These are phyloP conservation scores for Palythoa grandiflora DNA, from an alignment of 92 coral and sea anemone species.

Conservation along the genomic window DNA sequence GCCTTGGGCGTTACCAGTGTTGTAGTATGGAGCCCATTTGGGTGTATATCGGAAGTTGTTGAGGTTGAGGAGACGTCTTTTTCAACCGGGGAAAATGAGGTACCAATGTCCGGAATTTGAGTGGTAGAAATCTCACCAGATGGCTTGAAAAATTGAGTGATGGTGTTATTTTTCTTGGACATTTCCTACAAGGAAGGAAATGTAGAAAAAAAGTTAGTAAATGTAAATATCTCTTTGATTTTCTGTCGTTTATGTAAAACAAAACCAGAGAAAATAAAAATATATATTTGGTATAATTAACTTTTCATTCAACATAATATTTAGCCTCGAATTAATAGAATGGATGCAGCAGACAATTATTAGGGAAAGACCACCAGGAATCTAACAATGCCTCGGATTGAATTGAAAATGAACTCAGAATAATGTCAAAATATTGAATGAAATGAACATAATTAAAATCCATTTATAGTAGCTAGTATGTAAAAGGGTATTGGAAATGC, in stretches of 20 bases:
- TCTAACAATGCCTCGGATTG: conserved; percentile 13
- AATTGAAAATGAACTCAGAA: conserved; percentile 26
- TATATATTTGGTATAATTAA: conserved; percentile 31
- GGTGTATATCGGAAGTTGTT: conserved; percentile 35
- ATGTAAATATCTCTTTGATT: conserved; percentile 31
- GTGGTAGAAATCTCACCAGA: conserved; percentile 36
- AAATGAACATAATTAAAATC: conserved; percentile 11
- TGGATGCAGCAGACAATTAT: conserved; percentile 25
- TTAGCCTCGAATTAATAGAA: conserved; percentile 14
- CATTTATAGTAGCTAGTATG: conserved; percentile 13
- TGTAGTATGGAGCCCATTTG: conserved; percentile 36
- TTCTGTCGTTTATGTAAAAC: conserved; percentile 34
- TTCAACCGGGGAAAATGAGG: conserved; percentile 35
- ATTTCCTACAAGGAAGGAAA: conserved; percentile 35
- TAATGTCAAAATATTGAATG: conserved; percentile 11
- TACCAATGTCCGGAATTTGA: conserved; percentile 35
- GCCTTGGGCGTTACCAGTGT: conserved; percentile 38
- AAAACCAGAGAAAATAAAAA: conserved; percentile 33
- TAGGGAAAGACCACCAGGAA: conserved; percentile 31
- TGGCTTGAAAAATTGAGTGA: conserved; percentile 35
- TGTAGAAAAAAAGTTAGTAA: conserved; percentile 33
- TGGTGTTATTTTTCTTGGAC: conserved; percentile 35
- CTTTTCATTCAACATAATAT: conserved; percentile 18
- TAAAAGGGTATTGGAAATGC: conserved; percentile 17
- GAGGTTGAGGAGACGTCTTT: conserved; percentile 37